Evolutionary conservation across 2,888 invertebrate species (phyloP), one percentile per base, ranked within the genome.

Genomic region (Lasioglossum marginatum): DNA sequence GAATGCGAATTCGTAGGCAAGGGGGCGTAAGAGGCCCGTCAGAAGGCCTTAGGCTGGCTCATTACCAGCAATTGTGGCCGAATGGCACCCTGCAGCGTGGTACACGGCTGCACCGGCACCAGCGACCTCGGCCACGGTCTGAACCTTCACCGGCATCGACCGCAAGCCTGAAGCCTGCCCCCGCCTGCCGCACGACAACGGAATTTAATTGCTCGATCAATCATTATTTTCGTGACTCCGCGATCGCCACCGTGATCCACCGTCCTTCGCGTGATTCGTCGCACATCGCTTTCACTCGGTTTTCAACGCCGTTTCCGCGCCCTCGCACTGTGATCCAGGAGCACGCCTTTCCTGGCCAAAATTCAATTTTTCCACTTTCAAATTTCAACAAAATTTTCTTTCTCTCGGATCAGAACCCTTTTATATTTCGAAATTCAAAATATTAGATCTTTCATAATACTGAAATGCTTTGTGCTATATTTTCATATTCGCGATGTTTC

Each of bases 181-280:
- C 87, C 85, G 88, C 91, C 77, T 79, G 89, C 87, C 92, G 88
- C 93, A 92, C 93, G 94, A 94, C 94, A 94, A 93, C 94, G 92
- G 92, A 90, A 91, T 94, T 94, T 94, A 95, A 94, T 94, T 94
- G 93, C 94, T 94, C 94, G 93, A 94, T 95, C 93, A 93, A 95
- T 95, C 94, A 94, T 92, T 93, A 93, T 92, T 92, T 88, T 90
- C 86, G 90, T 90, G 88, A 84, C 80, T 82, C 83, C 83, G 80
- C 84, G 88, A 87, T 87, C 87, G 83, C 89, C 89, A 87, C 87
- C 83, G 85, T 79, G 87, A 88, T 90, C 73, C 78, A 72, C 45
- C 45, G 48, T 27, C 43, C 71, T n/a, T 40, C 43, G 14, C 76
- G 73, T 14, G 40, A 37, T 60, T 31, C 76, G 34, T 73, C 27